Base-by-base conservation (phyloP, 1,140 invertebrate species). In the Chironomus striatipennis region DNA sequence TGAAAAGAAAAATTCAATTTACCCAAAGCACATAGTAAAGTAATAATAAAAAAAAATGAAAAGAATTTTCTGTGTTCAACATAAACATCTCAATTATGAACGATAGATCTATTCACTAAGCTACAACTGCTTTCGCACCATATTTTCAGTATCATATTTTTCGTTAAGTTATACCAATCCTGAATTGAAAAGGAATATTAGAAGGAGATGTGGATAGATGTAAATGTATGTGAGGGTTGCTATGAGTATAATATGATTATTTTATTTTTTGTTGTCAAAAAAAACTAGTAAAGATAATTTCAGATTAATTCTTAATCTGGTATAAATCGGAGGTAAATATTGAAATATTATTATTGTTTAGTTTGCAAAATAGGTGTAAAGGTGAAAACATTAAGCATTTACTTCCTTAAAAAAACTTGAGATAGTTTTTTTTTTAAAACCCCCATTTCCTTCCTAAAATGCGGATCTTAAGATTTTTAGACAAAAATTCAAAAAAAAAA, bases 91-190 rank as follows among this genome's bases (percentile, higher is more conserved):
- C 47, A 57, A 57, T 57, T 57, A 57, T n/a, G 47, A 57, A n/a
- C 24, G 8, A 12, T 57, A 57, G 47, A 57, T 57, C 47, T 57
- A 15, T 57, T 57, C 47, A 57, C 47, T 57, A 57, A 57, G 47
- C 47, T 57, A n/a, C 47, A n/a, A 57, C 47, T n/a, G 47, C 47
- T 57, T 57, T 57, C 47, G n/a, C 47, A 57, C 47, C 47, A 57
- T 57, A 57, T 57, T 57, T 57, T 57, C 47, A 57, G 47, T 15
- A 57, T 57, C 47, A 57, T 57, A 57, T 57, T 57, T 57, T 57
- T 57, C 47, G 8, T 12, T 57, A 57, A 57, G 47, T 57, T 57
- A 57, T 57, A 12, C 47, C 47, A 57, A 57, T 57, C 47, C 47
- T 57, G n/a, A 57, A 15, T 57, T n/a, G 12, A 57, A 57, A 57